These are phyloP conservation scores for Andrena trimmerana DNA, from an alignment of 2,888 invertebrate genomes.

Conservation along the genomic window DNA sequence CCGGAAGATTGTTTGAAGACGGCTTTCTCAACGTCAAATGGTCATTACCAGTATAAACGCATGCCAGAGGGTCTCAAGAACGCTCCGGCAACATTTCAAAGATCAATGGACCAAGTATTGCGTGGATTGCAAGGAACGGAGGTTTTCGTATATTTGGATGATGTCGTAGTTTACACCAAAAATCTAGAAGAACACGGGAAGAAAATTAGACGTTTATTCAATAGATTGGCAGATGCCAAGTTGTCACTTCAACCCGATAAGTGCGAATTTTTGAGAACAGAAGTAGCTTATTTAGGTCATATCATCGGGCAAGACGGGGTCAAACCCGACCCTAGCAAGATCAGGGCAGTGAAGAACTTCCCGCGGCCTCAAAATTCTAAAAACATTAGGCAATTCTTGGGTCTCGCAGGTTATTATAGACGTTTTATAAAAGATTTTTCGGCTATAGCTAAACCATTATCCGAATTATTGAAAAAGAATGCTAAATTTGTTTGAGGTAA, in stretches of 20 bases:
- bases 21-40: background rate
- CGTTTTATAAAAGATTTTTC: background rate
- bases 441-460: slow-evolving; percentile 2
- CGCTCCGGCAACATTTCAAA: background rate
- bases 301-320: background rate
- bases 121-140: background rate
- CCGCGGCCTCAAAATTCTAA: too few relatives aligned
- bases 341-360: too few relatives aligned
- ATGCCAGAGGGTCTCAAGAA: background rate
- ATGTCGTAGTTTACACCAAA: background rate
- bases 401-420: background rate
- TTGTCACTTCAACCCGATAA: background rate
- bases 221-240: background rate
- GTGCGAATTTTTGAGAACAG: background rate
- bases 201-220: background rate
- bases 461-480: slow-evolving; percentile 6
- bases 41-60: background rate
- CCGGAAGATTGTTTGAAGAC: background rate
- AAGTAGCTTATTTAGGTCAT: background rate
- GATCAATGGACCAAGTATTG: background rate
- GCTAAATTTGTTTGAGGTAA: slow-evolving; percentile 5
- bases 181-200: background rate
- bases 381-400: background rate
- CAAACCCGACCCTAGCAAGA: too few relatives aligned
- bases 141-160: background rate